Evolutionary conservation across 2,113 vertebrate genomes (phyloP).

Genomic region (Oreochromis niloticus): DNA sequence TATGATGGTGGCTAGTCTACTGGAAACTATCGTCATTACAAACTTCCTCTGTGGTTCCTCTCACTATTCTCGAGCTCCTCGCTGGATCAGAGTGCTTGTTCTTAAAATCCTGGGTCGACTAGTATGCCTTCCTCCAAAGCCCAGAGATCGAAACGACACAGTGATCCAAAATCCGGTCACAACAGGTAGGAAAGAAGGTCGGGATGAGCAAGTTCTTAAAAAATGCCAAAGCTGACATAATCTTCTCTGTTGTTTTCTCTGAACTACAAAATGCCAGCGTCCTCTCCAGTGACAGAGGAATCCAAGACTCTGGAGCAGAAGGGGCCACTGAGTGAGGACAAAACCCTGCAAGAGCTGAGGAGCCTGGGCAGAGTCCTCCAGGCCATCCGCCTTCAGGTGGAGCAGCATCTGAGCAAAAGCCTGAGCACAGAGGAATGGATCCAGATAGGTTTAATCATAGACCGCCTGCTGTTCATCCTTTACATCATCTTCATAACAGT

Average conservation of each 20-base stretch:
- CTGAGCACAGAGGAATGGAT: conserved; percentile 58
- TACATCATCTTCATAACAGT: conserved; percentile 65
- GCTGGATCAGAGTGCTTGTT: conserved; percentile 47
- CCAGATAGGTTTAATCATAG: conserved; percentile 64
- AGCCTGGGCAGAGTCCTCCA: conserved; percentile 40
- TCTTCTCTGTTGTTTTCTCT: neutral
- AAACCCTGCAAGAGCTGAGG: conserved; percentile 39
- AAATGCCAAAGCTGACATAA: neutral
- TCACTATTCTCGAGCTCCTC: conserved; percentile 29
- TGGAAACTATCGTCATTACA: conserved; percentile 50
- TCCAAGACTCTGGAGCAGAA: neutral
- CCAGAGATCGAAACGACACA: neutral
- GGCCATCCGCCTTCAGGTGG: conserved; percentile 39
- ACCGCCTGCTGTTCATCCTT: conserved; percentile 63
- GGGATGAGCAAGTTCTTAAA: neutral
- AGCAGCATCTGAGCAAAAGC: neutral
- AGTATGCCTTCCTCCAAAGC: conserved; percentile 16
- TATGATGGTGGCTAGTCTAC: conserved; percentile 64
- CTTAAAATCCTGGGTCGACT: conserved; percentile 36
- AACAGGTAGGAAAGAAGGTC: neutral
- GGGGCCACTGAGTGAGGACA: neutral
- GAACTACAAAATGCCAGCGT: neutral
- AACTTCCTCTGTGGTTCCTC: conserved; percentile 38
- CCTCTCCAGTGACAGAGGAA: neutral
- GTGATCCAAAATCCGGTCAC: neutral